These are phyloP conservation scores for Troglohyphantes excavatus DNA, from an alignment of 2,888 invertebrate genomes.

Conservation along the genomic window DNA sequence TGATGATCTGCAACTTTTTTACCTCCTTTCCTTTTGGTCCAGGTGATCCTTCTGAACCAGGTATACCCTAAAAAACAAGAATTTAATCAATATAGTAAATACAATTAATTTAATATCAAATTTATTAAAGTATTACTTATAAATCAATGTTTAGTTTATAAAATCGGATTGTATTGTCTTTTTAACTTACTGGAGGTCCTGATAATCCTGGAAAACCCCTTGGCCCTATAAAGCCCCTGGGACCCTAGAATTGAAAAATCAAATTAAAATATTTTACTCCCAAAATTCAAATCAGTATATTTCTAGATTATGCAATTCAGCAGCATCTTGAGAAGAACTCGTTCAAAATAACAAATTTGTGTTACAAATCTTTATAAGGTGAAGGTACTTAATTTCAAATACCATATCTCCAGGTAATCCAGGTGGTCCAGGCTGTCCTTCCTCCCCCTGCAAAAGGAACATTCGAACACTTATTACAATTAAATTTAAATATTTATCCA, in stretches of 20 bases:
- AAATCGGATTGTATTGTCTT: no score
- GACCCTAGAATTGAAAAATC: slow-evolving; percentile 80
- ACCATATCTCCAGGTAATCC: slow-evolving; percentile 91
- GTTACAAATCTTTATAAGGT: no score
- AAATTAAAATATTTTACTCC: neutral
- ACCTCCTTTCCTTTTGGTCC: slow-evolving; percentile 84
- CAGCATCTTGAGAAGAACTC: no score
- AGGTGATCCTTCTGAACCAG: slow-evolving; percentile 85
- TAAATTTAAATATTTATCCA: no score
- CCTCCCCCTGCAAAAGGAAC: slow-evolving; percentile 86
- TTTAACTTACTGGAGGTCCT: slow-evolving; percentile 86
- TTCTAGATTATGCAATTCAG: neutral
- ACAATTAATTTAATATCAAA: no score
- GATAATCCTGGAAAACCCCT: slow-evolving; percentile 91
- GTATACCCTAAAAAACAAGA: slow-evolving; percentile 85
- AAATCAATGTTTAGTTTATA: no score
- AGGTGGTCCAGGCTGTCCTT: slow-evolving; percentile 89
- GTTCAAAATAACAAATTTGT: no score
- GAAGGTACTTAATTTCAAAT: slow-evolving; percentile 63
- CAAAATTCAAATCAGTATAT: neutral
- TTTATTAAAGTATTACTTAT: no score
- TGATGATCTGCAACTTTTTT: slow-evolving; percentile 5
- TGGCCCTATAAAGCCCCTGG: slow-evolving; percentile 89
- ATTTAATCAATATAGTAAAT: neutral
- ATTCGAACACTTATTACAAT: neutral